Conservation (phyloP, 2,797 vertebrate species). For the Oceanodroma leucorhoa region DNA sequence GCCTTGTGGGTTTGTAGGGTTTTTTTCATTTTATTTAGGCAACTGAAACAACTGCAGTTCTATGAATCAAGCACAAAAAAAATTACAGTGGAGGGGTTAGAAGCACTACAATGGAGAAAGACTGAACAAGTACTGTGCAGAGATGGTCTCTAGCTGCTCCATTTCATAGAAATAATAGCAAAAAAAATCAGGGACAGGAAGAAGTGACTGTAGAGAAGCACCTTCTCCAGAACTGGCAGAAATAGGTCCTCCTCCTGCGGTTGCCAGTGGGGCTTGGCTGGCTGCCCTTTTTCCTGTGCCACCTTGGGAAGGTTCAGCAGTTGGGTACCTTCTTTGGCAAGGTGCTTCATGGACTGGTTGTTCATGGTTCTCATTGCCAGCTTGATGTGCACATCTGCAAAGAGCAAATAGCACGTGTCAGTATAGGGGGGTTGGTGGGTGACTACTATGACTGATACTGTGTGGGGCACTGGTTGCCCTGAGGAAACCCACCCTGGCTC, state of each 20-base stretch:
- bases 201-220: slow-evolving; percentile 45
- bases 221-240: slow-evolving; percentile 16
- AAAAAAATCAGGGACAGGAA: slow-evolving; percentile 23
- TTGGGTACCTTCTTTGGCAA: neutral
- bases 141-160: slow-evolving; percentile 18
- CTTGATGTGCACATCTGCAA: rapidly evolving
- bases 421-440: rapidly evolving
- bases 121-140: neutral
- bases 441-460: rapidly evolving
- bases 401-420: neutral
- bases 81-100: neutral
- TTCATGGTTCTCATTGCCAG: rapidly evolving
- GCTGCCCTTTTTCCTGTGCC: neutral
- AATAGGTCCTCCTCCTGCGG: neutral
- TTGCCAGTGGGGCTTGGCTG: neutral
- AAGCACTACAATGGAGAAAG: neutral
- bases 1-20: neutral
- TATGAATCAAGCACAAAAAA: neutral
- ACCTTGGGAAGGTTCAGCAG: neutral
- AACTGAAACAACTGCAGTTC: neutral
- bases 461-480: neutral
- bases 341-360: rapidly evolving
- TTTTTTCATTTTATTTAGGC: neutral
- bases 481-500: neutral
- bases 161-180: neutral